Evolutionary conservation across 2,888 invertebrate genomes (phyloP).

Genomic region (Microctonus aethiopoides): DNA sequence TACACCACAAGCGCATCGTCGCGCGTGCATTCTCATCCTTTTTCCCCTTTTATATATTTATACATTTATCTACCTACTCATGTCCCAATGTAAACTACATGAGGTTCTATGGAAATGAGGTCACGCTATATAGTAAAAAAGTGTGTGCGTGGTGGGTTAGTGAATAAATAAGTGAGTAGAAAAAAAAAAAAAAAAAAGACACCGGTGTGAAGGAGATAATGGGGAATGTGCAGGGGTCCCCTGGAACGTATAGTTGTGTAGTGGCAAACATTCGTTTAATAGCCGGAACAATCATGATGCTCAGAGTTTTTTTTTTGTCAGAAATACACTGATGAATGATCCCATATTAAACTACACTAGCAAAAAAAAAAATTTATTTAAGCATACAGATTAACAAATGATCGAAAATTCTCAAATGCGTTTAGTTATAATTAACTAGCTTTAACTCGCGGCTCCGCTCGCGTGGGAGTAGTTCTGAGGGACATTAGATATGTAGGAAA

Average conservation of each 20-base stretch:
- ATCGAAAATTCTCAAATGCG: no score
- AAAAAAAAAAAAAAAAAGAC: constrained; percentile 21
- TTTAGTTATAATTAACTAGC: neutral
- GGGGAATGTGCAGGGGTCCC: constrained; percentile 13
- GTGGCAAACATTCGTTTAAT: constrained; percentile 29
- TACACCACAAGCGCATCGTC: constrained; percentile 22
- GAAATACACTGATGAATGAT: neutral
- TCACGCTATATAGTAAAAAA: constrained; percentile 38
- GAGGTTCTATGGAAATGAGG: constrained; percentile 57
- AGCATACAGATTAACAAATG: no score
- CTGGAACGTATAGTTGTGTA: constrained; percentile 5
- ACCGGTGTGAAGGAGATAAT: constrained; percentile 46
- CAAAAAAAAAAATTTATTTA: neutral
- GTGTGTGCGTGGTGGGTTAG: constrained; percentile 20
- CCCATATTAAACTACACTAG: neutral
- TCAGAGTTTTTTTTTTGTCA: neutral
- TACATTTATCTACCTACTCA: neutral
- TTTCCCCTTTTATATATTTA: constrained; percentile 12
- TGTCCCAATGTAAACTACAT: constrained; percentile 27
- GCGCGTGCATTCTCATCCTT: constrained; percentile 26
- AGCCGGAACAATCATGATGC: constrained; percentile 33
- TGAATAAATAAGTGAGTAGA: constrained; percentile 20
- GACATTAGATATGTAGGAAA: no score
- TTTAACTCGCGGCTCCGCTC: no score
- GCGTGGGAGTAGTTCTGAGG: no score